These are phyloP conservation scores for Pipistrellus pipistrellus DNA, from an alignment of 2,797 vertebrate species.

Conservation along the genomic window DNA sequence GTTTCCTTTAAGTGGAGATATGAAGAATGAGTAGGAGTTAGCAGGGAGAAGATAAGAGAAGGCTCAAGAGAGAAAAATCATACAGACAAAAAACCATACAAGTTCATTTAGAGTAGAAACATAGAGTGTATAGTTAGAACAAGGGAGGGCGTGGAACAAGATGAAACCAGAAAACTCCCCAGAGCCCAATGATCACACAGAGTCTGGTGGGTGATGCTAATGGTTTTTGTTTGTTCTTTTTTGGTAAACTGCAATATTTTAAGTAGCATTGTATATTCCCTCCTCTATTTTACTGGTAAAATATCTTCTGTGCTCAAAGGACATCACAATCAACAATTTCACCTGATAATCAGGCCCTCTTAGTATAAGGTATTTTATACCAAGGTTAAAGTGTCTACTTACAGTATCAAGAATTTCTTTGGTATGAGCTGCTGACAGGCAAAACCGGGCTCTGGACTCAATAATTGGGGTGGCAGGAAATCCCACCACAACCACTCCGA, in stretches of 20 bases:
- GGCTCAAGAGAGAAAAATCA: constrained; percentile 32
- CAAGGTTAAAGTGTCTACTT: constrained; percentile 83
- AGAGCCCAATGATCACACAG: neutral
- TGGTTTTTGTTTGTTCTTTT: neutral
- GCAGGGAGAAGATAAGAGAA: neutral
- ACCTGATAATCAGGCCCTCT: neutral
- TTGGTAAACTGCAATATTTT: neutral
- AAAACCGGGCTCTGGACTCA: constrained; percentile 97
- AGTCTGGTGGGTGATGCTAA: neutral
- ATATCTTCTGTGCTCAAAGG: neutral
- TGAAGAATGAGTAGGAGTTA: neutral
- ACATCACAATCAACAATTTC: neutral
- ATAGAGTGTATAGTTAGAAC: neutral
- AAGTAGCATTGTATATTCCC: neutral
- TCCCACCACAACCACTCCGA: constrained; percentile 97
- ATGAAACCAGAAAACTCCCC: neutral
- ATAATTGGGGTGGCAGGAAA: constrained; percentile 99
- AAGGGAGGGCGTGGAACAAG: neutral
- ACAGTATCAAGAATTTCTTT: constrained; percentile 96
- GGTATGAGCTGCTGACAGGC: constrained; percentile 96
- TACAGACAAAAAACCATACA: neutral
- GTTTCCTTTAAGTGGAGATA: neutral
- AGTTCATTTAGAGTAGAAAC: neutral
- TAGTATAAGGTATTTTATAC: neutral
- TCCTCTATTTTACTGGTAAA: neutral